Conservation (phyloP, 2,888 invertebrate species). For the Ectemnius continuus region DNA sequence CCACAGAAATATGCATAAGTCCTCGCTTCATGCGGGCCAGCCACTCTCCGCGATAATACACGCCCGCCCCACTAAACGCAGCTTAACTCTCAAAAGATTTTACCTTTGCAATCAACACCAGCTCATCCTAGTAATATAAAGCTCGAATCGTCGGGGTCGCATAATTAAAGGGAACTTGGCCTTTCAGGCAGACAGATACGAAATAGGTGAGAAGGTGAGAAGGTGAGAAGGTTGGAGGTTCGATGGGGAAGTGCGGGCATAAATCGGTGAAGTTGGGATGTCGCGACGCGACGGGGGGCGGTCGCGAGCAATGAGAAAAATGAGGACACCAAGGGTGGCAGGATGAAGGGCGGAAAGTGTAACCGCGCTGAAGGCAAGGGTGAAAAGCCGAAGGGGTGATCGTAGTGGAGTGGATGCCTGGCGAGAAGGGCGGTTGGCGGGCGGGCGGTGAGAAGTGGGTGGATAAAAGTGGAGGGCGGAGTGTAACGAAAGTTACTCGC, state of each 20-base stretch:
- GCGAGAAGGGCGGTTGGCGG: not conserved
- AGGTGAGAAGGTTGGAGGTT: not conserved
- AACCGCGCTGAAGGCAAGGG: conserved; percentile 22
- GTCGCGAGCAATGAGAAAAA: not conserved
- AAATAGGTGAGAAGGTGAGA: too few relatives aligned
- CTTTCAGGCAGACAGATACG: too few relatives aligned
- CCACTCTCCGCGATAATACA: not conserved
- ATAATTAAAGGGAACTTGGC: too few relatives aligned
- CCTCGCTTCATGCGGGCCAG: not conserved
- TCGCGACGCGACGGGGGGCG: too few relatives aligned
- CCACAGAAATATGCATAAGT: conserved; percentile 20
- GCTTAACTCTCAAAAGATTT: too few relatives aligned
- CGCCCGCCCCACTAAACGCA: not conserved
- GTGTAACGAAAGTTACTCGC: conserved; percentile 50
- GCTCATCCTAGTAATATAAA: too few relatives aligned
- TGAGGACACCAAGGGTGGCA: not conserved
- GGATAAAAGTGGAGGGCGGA: conserved; percentile 14
- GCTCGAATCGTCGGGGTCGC: too few relatives aligned
- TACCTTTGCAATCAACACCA: too few relatives aligned
- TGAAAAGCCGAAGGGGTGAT: not conserved
- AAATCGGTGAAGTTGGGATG: not conserved
- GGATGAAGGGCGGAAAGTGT: conserved; percentile 18
- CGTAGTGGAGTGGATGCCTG: too few relatives aligned
- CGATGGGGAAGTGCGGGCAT: not conserved
- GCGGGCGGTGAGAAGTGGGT: not conserved